Conservation (phyloP, 2,888 invertebrate species). For the Cataglyphis cursor region DNA sequence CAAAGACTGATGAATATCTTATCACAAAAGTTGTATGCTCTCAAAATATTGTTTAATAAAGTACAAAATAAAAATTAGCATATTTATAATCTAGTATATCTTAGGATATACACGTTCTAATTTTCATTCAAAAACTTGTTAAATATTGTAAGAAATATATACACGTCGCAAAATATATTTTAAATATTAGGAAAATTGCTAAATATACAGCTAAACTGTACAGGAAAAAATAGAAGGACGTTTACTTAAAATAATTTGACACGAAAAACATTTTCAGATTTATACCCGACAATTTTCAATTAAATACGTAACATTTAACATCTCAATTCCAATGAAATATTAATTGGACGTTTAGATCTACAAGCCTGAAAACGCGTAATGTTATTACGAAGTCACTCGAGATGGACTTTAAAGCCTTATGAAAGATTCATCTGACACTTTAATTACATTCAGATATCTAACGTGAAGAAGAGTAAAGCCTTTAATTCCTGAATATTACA, state of each 20-base stretch:
- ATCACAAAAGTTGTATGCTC: background rate
- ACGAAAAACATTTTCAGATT: background rate
- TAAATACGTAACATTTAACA: background rate
- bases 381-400: constrained; percentile 20
- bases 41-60: background rate
- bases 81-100: background rate
- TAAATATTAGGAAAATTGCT: background rate
- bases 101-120: background rate
- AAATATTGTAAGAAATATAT: background rate
- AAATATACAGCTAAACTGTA: background rate
- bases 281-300: background rate
- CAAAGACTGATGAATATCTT: background rate
- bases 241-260: background rate
- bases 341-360: constrained; percentile 2
- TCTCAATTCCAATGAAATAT: background rate
- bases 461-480: constrained; percentile 21
- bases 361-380: background rate
- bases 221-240: background rate
- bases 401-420: constrained; percentile 15
- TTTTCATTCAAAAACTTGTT: background rate
- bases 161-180: background rate
- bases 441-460: constrained; percentile 47
- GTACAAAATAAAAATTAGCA: background rate
- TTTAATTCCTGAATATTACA: constrained; percentile 50
- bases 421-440: constrained; percentile 40